Percentiles rank a stretch among this genome's conserved stretches.
Evolutionary conservation across 2,888 invertebrate genomes (phyloP).

Genomic region (Tetragnatha montana): DNA sequence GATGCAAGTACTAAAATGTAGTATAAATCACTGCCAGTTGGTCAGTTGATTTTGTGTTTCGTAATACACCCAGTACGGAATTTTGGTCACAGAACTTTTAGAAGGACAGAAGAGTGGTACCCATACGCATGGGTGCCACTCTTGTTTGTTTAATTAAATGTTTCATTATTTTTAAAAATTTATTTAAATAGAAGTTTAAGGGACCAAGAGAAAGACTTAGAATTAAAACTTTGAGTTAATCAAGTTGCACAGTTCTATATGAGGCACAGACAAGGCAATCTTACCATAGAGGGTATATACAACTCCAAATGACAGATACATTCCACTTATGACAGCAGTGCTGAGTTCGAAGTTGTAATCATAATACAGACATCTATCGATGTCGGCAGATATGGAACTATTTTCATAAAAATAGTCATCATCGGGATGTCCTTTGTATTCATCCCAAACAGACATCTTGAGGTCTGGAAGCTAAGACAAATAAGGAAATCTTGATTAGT

Average conservation of each 20-base stretch:
- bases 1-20: too few relatives aligned
- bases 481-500: not conserved
- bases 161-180: not conserved
- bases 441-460: conserved; percentile 59
- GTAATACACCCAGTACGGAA: too few relatives aligned
- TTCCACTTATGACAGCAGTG: conserved; percentile 82
- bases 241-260: too few relatives aligned
- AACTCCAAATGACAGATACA: conserved; percentile 87
- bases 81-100: too few relatives aligned
- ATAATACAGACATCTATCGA: conserved; percentile 68
- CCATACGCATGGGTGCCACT: too few relatives aligned
- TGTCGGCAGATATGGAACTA: conserved; percentile 48
- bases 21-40: too few relatives aligned
- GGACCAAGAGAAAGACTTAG: too few relatives aligned
- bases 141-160: not conserved
- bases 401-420: conserved; percentile 68
- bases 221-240: too few relatives aligned
- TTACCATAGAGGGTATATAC: conserved; percentile 89
- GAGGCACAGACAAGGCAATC: not conserved
- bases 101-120: too few relatives aligned
- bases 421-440: conserved; percentile 60
- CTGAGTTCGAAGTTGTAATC: conserved; percentile 80
- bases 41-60: too few relatives aligned
- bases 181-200: too few relatives aligned
- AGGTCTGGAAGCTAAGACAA: not conserved